Evolutionary conservation across 30 jellyfish, hydroid and myxozoan genomes (phyloP), one percentile per base, ranked within the genome.

Genomic region (Cassiopea andromeda): DNA sequence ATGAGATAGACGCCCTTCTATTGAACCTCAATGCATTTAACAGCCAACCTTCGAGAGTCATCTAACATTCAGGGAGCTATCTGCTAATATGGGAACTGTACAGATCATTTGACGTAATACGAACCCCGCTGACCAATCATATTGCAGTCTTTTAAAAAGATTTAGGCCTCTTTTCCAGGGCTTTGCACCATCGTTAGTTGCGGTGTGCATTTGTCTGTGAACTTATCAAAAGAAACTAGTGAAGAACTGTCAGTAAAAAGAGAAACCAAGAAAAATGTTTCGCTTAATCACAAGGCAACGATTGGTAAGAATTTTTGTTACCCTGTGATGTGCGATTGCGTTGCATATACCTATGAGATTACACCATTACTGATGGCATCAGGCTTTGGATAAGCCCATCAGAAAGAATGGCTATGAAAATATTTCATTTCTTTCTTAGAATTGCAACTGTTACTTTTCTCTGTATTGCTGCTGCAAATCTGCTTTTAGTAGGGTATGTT

Each of bases 131-230:
- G 90, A 81, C 90, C 90, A 60, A 19, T 15, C 54, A 18, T 81
- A 46, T 4, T 19, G 47, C 59, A 68, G 70, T 10, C 43, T 16
- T 75, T 67, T 82, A 66, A 43, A 47, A 27, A 68, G 17, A 47
- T 57, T 66, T 69, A 81, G 90, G 90, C 90, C 90, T 49, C 90
- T 54, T 81, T 45, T 44, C 45, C 81, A 81, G 67, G 69, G 82
- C 70, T 81, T 80, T 81, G 90, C 90, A 81, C 90, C 82, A 81
- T 64, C 90, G 90, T 81, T 48, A 81, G 90, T 27, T 81, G 90
- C 90, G 90, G 82, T 81, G 90, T 81, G 90, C 90, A 81, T 44
- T 48, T 81, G 90, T 81, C 90, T 81, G 66, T 81, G 74, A 81
- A 61, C 43, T 81, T 43, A 81, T 81, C 67, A 73, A 16, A 3